Percentiles rank a stretch among this genome's conserved stretches.
Evolutionary conservation across 2,888 invertebrate genomes (phyloP).

Genomic region (Seira sanloemensis): DNA sequence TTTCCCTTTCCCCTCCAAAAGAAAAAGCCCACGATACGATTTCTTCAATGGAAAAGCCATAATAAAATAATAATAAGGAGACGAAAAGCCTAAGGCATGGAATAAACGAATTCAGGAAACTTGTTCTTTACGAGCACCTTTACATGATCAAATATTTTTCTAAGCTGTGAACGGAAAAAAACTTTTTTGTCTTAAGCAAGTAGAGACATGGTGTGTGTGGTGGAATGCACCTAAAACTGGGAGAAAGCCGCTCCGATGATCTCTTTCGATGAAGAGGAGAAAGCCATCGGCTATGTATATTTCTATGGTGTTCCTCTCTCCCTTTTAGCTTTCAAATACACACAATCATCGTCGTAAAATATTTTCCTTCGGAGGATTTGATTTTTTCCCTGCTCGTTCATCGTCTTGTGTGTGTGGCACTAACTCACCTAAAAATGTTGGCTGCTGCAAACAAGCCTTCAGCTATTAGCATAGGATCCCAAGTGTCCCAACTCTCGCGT

Average conservation of each 20-base stretch:
- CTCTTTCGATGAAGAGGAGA: no score
- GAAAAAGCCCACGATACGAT: background rate
- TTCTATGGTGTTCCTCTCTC: background rate
- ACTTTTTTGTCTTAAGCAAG: no score
- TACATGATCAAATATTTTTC: constrained; percentile 6
- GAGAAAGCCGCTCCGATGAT: constrained; percentile 6
- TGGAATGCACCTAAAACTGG: no score
- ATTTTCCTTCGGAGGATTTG: constrained; percentile 24
- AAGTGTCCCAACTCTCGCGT: constrained; percentile 96
- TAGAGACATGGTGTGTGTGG: no score
- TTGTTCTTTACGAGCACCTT: constrained; percentile 31
- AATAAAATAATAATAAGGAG: constrained; percentile 3
- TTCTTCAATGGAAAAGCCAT: background rate
- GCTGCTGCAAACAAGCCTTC: constrained; percentile 98
- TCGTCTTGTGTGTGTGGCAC: background rate
- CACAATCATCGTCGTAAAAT: constrained; percentile 37
- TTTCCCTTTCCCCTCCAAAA: background rate
- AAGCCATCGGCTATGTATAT: background rate
- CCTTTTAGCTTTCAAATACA: constrained; percentile 1
- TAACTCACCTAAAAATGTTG: constrained; percentile 88
- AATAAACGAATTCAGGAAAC: constrained; percentile 62
- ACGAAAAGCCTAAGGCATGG: constrained; percentile 36
- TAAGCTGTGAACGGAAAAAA: background rate
- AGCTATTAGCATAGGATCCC: constrained; percentile 98
- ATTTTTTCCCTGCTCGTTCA: constrained; percentile 3